These are phyloP conservation scores for Eristalis arbustorum DNA, from an alignment of 2,888 invertebrate species.

Conservation along the genomic window DNA sequence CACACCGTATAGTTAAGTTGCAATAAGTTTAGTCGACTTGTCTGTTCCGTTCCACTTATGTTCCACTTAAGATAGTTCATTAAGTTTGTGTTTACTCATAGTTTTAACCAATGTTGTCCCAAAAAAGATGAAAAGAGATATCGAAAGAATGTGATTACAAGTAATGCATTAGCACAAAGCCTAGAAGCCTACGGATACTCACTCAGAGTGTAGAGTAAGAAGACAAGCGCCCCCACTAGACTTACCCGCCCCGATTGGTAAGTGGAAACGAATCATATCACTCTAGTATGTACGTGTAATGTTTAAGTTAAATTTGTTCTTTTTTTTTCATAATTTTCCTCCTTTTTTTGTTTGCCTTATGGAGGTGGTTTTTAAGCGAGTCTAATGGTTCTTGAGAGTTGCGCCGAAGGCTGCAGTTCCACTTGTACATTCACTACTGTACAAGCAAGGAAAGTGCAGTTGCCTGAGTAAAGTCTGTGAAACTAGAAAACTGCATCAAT, in stretches of 20 bases:
- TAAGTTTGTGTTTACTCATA: constrained; percentile 46
- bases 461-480: too few relatives aligned
- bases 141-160: constrained; percentile 53
- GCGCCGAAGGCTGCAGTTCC: too few relatives aligned
- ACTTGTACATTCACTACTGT: too few relatives aligned
- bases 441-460: too few relatives aligned
- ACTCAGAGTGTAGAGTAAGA: constrained; percentile 31
- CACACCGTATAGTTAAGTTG: constrained; percentile 33
- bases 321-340: not conserved
- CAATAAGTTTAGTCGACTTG: constrained; percentile 32
- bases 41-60: not conserved
- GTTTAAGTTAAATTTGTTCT: constrained; percentile 3
- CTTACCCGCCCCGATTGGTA: constrained; percentile 32
- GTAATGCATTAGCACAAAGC: constrained; percentile 64
- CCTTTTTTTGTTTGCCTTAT: not conserved
- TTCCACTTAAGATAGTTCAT: constrained; percentile 5
- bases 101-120: constrained; percentile 49
- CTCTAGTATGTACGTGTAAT: constrained; percentile 17
- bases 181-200: constrained; percentile 33
- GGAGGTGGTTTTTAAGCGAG: not conserved
- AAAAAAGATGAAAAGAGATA: constrained; percentile 1
- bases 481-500: too few relatives aligned
- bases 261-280: constrained; percentile 63
- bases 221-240: constrained; percentile 35
- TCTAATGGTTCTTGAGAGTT: not conserved